A percentile compares a stretch with the other conserved stretches of the same genome.
phyloP scores from a whole-genome alignment of 92 coral and sea anemone species.

The Scolanthus callimorphus region DNA sequence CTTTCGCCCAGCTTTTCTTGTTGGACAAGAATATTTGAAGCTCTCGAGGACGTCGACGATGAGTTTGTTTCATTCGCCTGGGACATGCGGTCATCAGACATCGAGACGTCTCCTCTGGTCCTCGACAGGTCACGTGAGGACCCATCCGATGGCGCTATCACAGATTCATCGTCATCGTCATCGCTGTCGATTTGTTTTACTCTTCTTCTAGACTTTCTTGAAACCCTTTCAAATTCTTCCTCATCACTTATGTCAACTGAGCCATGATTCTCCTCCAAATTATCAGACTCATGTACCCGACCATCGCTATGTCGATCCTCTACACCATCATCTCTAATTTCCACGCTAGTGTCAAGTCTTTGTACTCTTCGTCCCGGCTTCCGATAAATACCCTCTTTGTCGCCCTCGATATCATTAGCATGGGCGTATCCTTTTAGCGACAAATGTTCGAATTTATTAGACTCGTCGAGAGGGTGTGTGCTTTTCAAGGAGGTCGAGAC shows the following conservation, averaged over 20 bases:
- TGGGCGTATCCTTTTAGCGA: no score
- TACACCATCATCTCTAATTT: not conserved
- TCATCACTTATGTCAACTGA: no score
- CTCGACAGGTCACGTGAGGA: not conserved
- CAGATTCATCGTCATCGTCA: constrained; percentile 11
- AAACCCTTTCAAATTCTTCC: not conserved
- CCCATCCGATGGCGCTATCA: not conserved
- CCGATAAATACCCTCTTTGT: not conserved
- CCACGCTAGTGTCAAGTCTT: constrained; percentile 8
- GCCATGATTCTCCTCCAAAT: no score
- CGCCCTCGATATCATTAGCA: constrained; percentile 5
- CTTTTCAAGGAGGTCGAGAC: not conserved
- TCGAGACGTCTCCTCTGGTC: not conserved
- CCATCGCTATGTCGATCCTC: not conserved
- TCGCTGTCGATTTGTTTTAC: constrained; percentile 8
- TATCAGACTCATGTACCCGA: not conserved
- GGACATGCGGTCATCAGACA: no score
- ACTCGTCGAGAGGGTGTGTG: not conserved
- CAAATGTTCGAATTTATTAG: no score
- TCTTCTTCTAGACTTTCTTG: not conserved
- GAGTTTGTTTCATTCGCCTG: no score
- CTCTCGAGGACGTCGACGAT: no score
- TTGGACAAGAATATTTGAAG: no score
- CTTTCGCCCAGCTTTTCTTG: no score
- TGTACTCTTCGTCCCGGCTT: not conserved